Conservation (phyloP, 2,888 invertebrate species). For the Idaea straminata region DNA sequence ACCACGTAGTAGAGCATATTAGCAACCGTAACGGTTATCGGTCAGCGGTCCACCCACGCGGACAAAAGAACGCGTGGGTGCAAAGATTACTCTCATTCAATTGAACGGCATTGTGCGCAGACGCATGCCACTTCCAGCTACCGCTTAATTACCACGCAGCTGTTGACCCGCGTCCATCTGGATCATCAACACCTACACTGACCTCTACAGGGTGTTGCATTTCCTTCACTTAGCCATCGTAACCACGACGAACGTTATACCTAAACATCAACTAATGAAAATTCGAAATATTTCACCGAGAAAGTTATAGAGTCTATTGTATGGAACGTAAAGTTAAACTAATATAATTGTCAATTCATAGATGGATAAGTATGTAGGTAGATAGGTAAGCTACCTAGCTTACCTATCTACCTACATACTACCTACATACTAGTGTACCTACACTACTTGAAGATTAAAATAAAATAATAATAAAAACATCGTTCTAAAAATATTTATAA, state of each 20-base stretch:
- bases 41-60: constrained; percentile 78
- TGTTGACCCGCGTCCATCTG: constrained; percentile 78
- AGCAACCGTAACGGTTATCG: constrained; percentile 39
- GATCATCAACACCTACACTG: constrained; percentile 71
- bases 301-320: too few species aligned
- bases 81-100: constrained; percentile 81
- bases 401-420: too few species aligned
- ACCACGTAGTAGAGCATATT: constrained; percentile 56
- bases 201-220: constrained; percentile 53
- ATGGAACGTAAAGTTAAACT: too few species aligned
- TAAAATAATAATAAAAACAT: background rate
- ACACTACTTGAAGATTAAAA: background rate
- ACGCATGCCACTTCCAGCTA: constrained; percentile 78
- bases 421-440: too few species aligned
- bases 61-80: constrained; percentile 76
- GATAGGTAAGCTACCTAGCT: too few species aligned
- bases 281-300: too few species aligned
- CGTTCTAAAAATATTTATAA: background rate
- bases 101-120: constrained; percentile 78
- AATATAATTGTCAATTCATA: too few species aligned
- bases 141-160: constrained; percentile 79
- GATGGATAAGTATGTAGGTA: too few species aligned
- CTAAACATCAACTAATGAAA: too few species aligned
- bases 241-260: too few species aligned
- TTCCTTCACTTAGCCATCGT: background rate